Conservation (phyloP, 2,113 vertebrate species). For the Muntiacus muntjak region DNA sequence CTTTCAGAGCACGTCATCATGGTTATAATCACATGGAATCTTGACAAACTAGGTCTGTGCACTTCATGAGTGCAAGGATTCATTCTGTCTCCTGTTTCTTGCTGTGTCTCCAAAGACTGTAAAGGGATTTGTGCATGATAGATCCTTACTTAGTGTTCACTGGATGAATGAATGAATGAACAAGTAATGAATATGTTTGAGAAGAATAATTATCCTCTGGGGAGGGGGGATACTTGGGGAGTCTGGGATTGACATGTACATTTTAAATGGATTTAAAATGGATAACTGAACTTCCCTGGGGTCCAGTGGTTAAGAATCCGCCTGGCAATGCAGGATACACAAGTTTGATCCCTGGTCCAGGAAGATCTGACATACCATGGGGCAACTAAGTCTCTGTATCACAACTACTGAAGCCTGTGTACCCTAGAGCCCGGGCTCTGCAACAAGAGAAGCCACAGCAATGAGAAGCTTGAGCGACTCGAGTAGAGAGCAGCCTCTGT, state of each 20-base stretch:
- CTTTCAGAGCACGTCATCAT: neutral
- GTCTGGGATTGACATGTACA: neutral
- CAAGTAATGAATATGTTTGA: neutral
- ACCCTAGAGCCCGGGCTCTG: neutral
- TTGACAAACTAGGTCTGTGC: neutral
- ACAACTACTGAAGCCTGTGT: neutral
- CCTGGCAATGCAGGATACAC: neutral
- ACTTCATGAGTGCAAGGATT: neutral
- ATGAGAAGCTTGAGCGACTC: fast-evolving
- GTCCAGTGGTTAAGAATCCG: neutral
- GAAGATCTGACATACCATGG: neutral
- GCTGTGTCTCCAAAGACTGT: neutral
- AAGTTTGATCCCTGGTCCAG: neutral
- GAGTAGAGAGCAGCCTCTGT: neutral
- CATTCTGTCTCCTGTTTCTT: neutral
- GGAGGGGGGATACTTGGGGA: neutral
- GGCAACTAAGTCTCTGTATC: neutral
- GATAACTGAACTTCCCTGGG: neutral
- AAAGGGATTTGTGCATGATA: neutral
- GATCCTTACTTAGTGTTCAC: neutral
- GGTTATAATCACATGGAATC: neutral
- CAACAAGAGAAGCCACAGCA: neutral
- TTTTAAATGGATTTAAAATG: neutral
- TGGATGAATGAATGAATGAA: neutral
- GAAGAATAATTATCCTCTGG: neutral